These are phyloP conservation scores for Drosophila anomalata DNA, from an alignment of 2,888 invertebrate species.

Conservation along the genomic window DNA sequence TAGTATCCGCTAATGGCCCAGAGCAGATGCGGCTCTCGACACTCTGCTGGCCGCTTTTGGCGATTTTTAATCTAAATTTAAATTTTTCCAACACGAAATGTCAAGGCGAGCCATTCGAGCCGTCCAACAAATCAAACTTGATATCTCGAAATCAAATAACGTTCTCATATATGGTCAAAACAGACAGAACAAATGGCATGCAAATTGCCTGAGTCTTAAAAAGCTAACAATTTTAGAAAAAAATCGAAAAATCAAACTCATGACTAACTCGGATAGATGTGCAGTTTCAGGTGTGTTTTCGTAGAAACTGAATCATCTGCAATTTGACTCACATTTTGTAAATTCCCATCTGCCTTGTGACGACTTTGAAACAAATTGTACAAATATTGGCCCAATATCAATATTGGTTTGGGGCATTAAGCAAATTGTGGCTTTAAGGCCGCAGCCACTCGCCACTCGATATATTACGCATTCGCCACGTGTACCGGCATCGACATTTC, in stretches of 20 bases:
- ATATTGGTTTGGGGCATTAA: conserved; percentile 50
- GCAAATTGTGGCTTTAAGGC: conserved; percentile 53
- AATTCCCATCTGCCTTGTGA: conserved; percentile 3
- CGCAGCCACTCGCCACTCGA: conserved; percentile 37
- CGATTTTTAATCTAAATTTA: conserved; percentile 51
- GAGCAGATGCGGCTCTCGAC: conserved; percentile 36
- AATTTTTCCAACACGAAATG: conserved; percentile 42
- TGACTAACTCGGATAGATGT: conserved; percentile 33
- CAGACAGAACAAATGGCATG: conserved; percentile 41
- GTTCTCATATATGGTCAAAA: conserved; percentile 33
- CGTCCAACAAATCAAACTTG: conserved; percentile 33
- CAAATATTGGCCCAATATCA: conserved; percentile 50
- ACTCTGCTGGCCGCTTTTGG: conserved; percentile 38
- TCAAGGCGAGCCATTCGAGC: conserved; percentile 39
- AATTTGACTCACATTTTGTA: conserved; percentile 12
- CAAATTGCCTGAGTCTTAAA: conserved; percentile 38
- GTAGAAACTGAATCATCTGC: conserved; percentile 33
- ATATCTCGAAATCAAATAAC: conserved; percentile 35
- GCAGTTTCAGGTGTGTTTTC: conserved; percentile 26
- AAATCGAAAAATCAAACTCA: conserved; percentile 14
- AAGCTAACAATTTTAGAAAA: conserved; percentile 1
- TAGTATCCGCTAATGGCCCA: conserved; percentile 30
- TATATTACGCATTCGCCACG: conserved; percentile 72
- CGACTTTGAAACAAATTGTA: conserved; percentile 46
- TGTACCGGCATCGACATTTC: conserved; percentile 34